Evolutionary conservation across 1,140 invertebrate genomes (phyloP).

Genomic region (Cyclargus thomasi): DNA sequence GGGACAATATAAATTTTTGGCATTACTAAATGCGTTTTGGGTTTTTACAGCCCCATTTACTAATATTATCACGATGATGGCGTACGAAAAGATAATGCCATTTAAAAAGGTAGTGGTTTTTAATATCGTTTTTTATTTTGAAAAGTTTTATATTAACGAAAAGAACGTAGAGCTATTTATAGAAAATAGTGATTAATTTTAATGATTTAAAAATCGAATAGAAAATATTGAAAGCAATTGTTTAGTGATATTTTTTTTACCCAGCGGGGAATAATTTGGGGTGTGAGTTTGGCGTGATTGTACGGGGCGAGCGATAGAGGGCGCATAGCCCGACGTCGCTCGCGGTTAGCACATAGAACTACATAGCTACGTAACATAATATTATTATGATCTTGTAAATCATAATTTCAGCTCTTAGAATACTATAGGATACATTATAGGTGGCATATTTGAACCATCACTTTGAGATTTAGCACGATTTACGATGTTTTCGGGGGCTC

Average conservation of each 20-base stretch:
- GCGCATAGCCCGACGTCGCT: background rate
- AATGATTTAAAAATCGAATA: background rate
- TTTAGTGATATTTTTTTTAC: slow-evolving; percentile 15
- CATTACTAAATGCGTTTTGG: slow-evolving; percentile 47
- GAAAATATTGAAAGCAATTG: slow-evolving; percentile 5
- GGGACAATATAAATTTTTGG: slow-evolving; percentile 57
- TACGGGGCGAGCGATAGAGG: background rate
- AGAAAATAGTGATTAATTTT: slow-evolving; percentile 13
- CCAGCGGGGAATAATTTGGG: background rate
- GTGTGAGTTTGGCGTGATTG: background rate
- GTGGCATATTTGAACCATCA: slow-evolving; percentile 12
- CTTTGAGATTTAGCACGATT: slow-evolving; percentile 20
- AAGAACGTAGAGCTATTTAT: slow-evolving; percentile 2
- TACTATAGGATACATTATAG: slow-evolving; percentile 11
- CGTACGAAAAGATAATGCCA: slow-evolving; percentile 21
- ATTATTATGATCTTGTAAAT: slow-evolving; percentile 6
- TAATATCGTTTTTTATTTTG: slow-evolving; percentile 15
- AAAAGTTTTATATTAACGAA: slow-evolving; percentile 4
- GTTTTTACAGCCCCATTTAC: slow-evolving; percentile 56
- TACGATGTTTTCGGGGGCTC: slow-evolving; percentile 10
- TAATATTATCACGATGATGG: slow-evolving; percentile 36
- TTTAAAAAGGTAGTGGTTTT: slow-evolving; percentile 8
- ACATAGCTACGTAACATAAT: slow-evolving; percentile 6
- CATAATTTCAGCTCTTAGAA: slow-evolving; percentile 13
- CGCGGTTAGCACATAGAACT: background rate